Conservation (phyloP, 2,888 invertebrate species). For the Deilephila elpenor region DNA sequence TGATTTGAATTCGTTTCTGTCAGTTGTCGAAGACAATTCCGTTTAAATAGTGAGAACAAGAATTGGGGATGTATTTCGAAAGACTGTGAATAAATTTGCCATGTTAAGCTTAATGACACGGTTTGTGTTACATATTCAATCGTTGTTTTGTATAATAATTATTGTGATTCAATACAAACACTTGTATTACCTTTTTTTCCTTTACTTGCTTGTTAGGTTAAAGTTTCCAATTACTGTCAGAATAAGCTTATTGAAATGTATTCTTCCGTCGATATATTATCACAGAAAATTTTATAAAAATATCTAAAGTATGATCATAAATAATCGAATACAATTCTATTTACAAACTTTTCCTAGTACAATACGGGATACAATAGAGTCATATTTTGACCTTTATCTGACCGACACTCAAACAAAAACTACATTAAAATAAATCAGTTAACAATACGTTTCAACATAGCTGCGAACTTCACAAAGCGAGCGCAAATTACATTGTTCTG, state of each 20-base stretch:
- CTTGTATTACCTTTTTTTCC: background rate
- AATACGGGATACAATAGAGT: too few species aligned
- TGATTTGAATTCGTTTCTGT: slow-evolving; percentile 26
- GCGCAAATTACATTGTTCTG: slow-evolving; percentile 22
- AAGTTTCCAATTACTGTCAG: too few species aligned
- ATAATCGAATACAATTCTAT: too few species aligned
- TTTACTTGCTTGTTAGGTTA: too few species aligned
- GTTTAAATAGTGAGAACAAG: background rate
- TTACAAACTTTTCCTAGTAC: too few species aligned
- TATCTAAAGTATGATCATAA: too few species aligned
- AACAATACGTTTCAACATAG: slow-evolving; percentile 1
- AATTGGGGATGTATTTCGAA: background rate
- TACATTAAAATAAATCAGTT: background rate
- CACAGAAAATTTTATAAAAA: too few species aligned
- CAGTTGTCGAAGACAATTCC: slow-evolving; percentile 25
- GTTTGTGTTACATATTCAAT: background rate
- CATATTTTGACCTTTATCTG: background rate
- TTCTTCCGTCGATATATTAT: too few species aligned
- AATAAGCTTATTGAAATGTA: too few species aligned
- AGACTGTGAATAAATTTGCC: background rate
- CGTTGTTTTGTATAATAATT: background rate
- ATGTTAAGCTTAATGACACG: background rate
- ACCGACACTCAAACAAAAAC: background rate
- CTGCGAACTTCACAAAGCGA: background rate
- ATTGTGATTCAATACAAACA: background rate